A percentile compares a stretch with the other conserved stretches of the same genome.
Evolutionary conservation across 1,140 invertebrate genomes (phyloP).

Genomic region (Heliconius hermathena): DNA sequence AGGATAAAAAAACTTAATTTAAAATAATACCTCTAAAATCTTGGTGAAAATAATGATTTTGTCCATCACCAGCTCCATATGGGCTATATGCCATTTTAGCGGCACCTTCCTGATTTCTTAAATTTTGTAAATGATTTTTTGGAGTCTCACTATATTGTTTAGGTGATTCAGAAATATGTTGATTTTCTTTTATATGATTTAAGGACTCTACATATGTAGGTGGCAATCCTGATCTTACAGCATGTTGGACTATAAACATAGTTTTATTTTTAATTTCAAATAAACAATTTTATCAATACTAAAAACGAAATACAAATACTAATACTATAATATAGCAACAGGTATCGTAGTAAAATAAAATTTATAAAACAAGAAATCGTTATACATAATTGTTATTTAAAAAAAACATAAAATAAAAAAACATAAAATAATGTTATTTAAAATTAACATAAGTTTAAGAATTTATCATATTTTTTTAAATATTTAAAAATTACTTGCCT

Average conservation of each 20-base stretch:
- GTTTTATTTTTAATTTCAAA: neutral
- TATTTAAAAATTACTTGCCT: slow-evolving; percentile 38
- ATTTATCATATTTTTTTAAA: no score
- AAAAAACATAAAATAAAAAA: no score
- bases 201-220: slow-evolving; percentile 72
- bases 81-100: slow-evolving; percentile 61
- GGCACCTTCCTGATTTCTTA: slow-evolving; percentile 57
- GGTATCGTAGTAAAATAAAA: no score
- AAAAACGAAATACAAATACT: no score
- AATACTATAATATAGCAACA: no score
- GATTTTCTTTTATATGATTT: slow-evolving; percentile 66
- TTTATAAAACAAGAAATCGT: no score
- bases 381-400: no score
- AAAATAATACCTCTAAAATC: slow-evolving; percentile 59
- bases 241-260: slow-evolving; percentile 42
- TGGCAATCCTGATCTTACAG: slow-evolving; percentile 55
- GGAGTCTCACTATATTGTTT: slow-evolving; percentile 68
- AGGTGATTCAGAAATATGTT: slow-evolving; percentile 56
- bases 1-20: neutral
- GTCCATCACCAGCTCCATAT: slow-evolving; percentile 72
- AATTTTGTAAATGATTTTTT: slow-evolving; percentile 57
- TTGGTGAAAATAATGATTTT: slow-evolving; percentile 68
- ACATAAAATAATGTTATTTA: no score
- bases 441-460: no score
- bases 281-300: no score